Base-by-base conservation (phyloP, 2,888 invertebrate genomes). In the Chesias legatella region DNA sequence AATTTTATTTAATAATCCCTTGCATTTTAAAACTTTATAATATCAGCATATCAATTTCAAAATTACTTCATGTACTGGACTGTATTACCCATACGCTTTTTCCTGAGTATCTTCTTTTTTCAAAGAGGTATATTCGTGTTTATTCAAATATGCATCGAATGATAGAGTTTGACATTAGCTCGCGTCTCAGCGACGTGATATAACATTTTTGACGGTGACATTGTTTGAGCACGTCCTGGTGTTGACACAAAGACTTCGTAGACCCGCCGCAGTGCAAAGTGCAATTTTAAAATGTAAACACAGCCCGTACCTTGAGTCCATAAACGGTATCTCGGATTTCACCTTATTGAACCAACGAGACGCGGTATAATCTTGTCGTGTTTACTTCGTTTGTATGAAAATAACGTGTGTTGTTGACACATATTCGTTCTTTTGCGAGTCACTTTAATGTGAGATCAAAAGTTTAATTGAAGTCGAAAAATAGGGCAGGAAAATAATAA, bases 241-340 rank as follows among this genome's bases (percentile, higher is more conserved):
- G 81, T 79, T 76, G 76, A 75, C 76, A 77, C 73, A 74, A 77
- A 79, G 74, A 77, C 72, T 65, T 60, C 66, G 75, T 66, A 79
- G 71, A 73, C 72, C 63, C 62, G 73, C 71, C 73, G 71, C 76
- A 74, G 76, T 80, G 83, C 80, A 85, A 83, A 85, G 85, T 84
- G 86, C 85, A 86, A 88, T 86, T 88, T 86, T 80, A 79, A 82
- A 85, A 80, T 77, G 83, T 84, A 86, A 86, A 86, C 84, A 86
- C 78, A 79, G 74, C 75, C 72, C 70, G 77, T 76, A 79, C 79
- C 83, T 82, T 69, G 67, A 68, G 71, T 76, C 73, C 67, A 76
- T 79, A 80, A 82, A 80, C 75, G 73, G 72, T 79, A 76, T 79
- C 78, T 77, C 71, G 67, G 80, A 79, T 82, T 81, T 81, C 73